phyloP scores from a whole-genome alignment of 2,888 invertebrate genomes.

The Cecidostiba fungosa region DNA sequence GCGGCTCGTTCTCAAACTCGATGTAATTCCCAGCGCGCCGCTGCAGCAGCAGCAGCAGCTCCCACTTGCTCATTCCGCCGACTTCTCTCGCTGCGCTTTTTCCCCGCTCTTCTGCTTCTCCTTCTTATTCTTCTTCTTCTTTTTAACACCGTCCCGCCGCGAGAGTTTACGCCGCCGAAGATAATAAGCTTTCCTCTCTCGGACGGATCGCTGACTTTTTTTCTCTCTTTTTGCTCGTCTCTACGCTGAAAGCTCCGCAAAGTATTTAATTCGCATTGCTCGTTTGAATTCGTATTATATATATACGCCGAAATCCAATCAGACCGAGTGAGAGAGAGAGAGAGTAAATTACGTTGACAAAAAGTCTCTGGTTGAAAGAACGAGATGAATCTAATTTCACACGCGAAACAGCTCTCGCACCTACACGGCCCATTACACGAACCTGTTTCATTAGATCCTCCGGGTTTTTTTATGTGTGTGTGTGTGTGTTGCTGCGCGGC shows the following conservation, averaged over 20 bases:
- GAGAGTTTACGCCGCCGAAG: constrained; percentile 51
- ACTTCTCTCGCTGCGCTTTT: constrained; percentile 38
- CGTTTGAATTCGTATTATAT: no score
- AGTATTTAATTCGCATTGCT: background rate
- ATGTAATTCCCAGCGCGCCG: constrained; percentile 46
- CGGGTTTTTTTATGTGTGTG: background rate
- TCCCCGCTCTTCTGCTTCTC: background rate
- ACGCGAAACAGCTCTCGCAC: constrained; percentile 75
- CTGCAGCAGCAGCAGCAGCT: background rate
- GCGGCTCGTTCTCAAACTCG: constrained; percentile 40
- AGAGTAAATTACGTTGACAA: background rate
- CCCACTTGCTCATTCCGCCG: constrained; percentile 20
- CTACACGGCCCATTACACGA: constrained; percentile 73
- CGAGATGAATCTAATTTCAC: constrained; percentile 77
- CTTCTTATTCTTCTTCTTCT: background rate
- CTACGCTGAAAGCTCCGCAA: constrained; percentile 53
- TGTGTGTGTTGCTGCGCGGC: constrained; percentile 53
- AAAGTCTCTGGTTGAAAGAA: background rate
- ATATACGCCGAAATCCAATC: constrained; percentile 30
- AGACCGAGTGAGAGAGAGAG: constrained; percentile 51
- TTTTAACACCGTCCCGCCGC: constrained; percentile 16
- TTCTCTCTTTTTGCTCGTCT: constrained; percentile 40
- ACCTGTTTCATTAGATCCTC: constrained; percentile 67
- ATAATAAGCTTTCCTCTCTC: constrained; percentile 61
- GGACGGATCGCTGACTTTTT: constrained; percentile 8